Base-by-base conservation (phyloP, 2,113 vertebrate species). In the Hypomesus transpacificus region DNA sequence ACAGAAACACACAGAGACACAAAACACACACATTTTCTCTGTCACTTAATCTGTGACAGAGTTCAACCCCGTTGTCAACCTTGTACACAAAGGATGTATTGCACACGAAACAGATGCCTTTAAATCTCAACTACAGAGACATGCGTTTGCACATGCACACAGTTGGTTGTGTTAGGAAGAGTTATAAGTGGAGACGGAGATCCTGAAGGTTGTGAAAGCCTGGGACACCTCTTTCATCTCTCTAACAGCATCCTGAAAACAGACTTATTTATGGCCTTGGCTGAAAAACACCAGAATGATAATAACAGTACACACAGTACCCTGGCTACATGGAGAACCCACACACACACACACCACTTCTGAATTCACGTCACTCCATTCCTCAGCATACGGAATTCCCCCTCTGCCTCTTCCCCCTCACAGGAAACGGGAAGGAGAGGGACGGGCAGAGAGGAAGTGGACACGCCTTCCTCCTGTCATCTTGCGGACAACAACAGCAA, bases 171-270 rank as follows among this genome's bases (percentile, higher is more conserved):
- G 65, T 76, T 74, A 46, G 71, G 75, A 79, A 76, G 52, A 56
- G 21, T n/a, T 22, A 16, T 53, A 68, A 61, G 31, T 61, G 53
- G 57, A 2, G 3, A 18, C 53, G 39, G 50, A 59, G 57, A 39
- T 16, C 20, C n/a, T 59, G 31, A 31, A 3, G 14, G 58, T 26
- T 22, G 31, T 20, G 61, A 31, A 16, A 22, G 7, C 62, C 31
- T 34, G 5, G 31, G 73, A 66, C 67, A 34, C 28, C 60, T 26
- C 69, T 72, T 89, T 80, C 13, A 80, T 74, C 78, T 82, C 67
- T 2, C 75, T 70, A 72, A 80, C 71, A 84, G 74, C 82, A 86
- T 88, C 89, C 83, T 80, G 77, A 66, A 84, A 79, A 80, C 39
- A 64, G 14, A 75, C 2, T 62, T 34, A 84, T 86, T 85, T 78